These are phyloP conservation scores for Candoia aspera DNA, from an alignment of 2,113 vertebrate genomes.

Conservation along the genomic window DNA sequence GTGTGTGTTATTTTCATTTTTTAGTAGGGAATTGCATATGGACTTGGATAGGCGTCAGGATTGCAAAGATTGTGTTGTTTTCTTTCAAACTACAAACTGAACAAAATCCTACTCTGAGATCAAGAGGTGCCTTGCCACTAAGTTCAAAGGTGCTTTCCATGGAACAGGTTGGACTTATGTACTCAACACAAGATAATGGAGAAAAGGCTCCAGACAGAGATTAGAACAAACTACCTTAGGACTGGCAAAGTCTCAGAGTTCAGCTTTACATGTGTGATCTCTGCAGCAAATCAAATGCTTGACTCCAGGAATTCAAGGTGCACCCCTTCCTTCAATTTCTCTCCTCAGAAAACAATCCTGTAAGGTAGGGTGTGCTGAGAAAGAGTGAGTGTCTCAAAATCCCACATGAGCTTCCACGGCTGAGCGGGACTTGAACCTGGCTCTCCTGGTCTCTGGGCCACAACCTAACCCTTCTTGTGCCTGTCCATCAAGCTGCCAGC, in stretches of 20 bases:
- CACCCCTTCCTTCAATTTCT: neutral
- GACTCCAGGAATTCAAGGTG: neutral
- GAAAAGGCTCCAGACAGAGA: neutral
- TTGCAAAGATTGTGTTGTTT: neutral
- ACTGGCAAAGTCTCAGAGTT: neutral
- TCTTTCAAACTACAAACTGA: neutral
- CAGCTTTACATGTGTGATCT: neutral
- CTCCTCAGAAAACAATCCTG: neutral
- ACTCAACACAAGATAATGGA: neutral
- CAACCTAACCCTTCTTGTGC: neutral
- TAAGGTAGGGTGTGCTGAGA: neutral
- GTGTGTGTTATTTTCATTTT: neutral
- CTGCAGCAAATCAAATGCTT: too few species aligned
- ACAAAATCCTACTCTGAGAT: neutral
- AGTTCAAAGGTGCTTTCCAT: neutral
- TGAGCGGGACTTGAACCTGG: neutral
- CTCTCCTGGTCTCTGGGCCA: neutral
- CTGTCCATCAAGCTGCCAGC: neutral
- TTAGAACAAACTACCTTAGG: neutral
- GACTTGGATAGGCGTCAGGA: neutral
- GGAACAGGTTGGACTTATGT: neutral
- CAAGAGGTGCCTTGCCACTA: neutral
- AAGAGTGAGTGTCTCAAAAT: neutral
- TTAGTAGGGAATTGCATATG: neutral
- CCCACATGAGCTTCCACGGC: neutral